These are phyloP conservation scores for Troglohyphantes excavatus DNA, from an alignment of 2,888 invertebrate species.

Conservation along the genomic window DNA sequence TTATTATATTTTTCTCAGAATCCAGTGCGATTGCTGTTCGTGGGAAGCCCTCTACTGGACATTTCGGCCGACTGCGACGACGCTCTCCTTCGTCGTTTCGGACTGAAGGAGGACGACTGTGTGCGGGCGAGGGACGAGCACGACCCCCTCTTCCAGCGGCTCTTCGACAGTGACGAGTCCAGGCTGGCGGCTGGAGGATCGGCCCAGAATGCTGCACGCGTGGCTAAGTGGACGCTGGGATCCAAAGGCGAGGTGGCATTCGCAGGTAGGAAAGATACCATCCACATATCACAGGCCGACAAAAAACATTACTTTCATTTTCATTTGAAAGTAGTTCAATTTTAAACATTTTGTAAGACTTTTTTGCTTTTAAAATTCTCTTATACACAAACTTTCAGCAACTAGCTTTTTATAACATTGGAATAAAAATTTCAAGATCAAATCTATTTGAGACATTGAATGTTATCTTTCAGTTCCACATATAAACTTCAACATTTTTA, in stretches of 20 bases:
- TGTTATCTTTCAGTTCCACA: no score
- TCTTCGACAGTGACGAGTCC: slow-evolving; percentile 23
- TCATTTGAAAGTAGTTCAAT: no score
- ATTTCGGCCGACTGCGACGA: slow-evolving; percentile 61
- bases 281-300: no score
- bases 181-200: slow-evolving; percentile 69
- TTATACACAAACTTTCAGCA: no score
- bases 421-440: no score
- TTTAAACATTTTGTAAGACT: no score
- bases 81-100: slow-evolving; percentile 48
- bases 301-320: no score
- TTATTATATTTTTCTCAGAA: slow-evolving; percentile 29
- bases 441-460: no score
- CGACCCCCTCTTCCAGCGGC: slow-evolving; percentile 33
- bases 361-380: no score
- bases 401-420: no score
- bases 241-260: slow-evolving; percentile 43
- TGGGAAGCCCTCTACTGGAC: slow-evolving; percentile 76
- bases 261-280: slow-evolving; percentile 9
- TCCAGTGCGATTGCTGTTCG: slow-evolving; percentile 21
- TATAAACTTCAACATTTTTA: no score
- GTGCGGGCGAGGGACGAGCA: slow-evolving; percentile 51
- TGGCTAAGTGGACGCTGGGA: slow-evolving; percentile 63
- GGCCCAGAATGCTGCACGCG: slow-evolving; percentile 74
- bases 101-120: slow-evolving; percentile 69